These are phyloP conservation scores for Nematostella vectensis DNA, from an alignment of 92 coral and sea anemone genomes.

Conservation along the genomic window DNA sequence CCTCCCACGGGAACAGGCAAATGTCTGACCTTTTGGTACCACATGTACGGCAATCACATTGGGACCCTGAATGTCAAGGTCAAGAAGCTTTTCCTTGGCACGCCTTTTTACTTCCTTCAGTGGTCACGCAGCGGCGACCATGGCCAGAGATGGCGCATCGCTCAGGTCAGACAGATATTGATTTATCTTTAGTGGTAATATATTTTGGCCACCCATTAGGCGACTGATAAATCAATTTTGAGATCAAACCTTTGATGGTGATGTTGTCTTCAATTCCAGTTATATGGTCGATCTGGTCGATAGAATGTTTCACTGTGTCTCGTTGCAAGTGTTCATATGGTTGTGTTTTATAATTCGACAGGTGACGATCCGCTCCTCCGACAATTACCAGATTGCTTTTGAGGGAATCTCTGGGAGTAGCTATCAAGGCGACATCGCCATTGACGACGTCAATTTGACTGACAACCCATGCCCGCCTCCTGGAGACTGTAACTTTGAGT, in stretches of 20 bases:
- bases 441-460: slow-evolving; percentile 66
- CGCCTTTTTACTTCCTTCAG: slow-evolving; percentile 63
- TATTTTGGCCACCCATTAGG: too few species aligned
- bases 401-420: slow-evolving; percentile 64
- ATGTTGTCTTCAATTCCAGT: too few species aligned
- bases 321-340: too few species aligned
- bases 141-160: slow-evolving; percentile 77
- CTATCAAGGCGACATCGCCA: slow-evolving; percentile 82
- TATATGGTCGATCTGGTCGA: too few species aligned
- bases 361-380: slow-evolving; percentile 51
- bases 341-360: too few species aligned
- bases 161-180: slow-evolving; percentile 34
- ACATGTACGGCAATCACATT: slow-evolving; percentile 71
- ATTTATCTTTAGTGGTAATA: too few species aligned
- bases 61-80: slow-evolving; percentile 71
- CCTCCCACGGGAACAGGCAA: slow-evolving; percentile 48
- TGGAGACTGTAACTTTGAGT: slow-evolving; percentile 83
- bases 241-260: too few species aligned
- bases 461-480: slow-evolving; percentile 91
- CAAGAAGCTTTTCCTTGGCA: slow-evolving; percentile 50
- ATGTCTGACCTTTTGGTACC: slow-evolving; percentile 89
- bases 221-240: too few species aligned
- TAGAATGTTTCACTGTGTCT: too few species aligned
- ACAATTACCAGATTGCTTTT: slow-evolving; percentile 51
- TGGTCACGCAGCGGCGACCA: slow-evolving; percentile 77